Evolutionary conservation across 2,797 vertebrate genomes (phyloP).

Genomic region (Galagoides demidoff): DNA sequence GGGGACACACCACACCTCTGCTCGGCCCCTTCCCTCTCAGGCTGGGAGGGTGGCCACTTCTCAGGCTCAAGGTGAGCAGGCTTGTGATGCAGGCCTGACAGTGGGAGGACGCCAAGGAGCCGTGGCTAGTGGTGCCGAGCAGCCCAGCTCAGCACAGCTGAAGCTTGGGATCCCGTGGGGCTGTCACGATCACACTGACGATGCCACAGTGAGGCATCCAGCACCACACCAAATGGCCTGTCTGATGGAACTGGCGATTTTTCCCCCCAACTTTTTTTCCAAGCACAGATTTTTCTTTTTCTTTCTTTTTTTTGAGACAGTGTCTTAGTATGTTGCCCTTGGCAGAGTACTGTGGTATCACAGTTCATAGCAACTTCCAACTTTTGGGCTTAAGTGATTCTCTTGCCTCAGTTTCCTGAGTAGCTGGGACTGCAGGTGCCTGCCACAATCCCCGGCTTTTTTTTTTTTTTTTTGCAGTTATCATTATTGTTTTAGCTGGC

Average conservation of each 20-base stretch:
- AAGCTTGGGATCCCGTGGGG: not conserved
- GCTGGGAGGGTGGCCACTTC: not conserved
- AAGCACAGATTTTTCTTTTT: not conserved
- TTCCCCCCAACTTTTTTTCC: not conserved
- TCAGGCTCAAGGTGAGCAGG: not conserved
- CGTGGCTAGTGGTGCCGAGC: not conserved
- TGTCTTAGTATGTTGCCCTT: too few species aligned
- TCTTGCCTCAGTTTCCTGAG: too few species aligned
- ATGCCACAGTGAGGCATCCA: not conserved
- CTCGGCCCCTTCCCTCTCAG: not conserved
- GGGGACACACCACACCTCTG: rapidly evolving
- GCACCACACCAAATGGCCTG: not conserved
- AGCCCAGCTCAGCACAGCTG: not conserved
- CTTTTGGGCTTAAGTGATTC: too few species aligned
- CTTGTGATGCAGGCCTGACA: not conserved
- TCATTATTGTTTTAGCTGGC: not conserved
- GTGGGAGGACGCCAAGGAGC: not conserved
- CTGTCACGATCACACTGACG: too few species aligned
- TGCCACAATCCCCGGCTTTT: not conserved
- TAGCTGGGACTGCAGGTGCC: too few species aligned
- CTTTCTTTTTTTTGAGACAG: not conserved
- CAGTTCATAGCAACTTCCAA: too few species aligned
- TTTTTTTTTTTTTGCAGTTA: too few species aligned
- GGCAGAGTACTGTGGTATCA: too few species aligned
- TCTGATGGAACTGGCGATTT: not conserved